Conservation (phyloP, 2,113 vertebrate genomes). For the Tenrec ecaudatus region DNA sequence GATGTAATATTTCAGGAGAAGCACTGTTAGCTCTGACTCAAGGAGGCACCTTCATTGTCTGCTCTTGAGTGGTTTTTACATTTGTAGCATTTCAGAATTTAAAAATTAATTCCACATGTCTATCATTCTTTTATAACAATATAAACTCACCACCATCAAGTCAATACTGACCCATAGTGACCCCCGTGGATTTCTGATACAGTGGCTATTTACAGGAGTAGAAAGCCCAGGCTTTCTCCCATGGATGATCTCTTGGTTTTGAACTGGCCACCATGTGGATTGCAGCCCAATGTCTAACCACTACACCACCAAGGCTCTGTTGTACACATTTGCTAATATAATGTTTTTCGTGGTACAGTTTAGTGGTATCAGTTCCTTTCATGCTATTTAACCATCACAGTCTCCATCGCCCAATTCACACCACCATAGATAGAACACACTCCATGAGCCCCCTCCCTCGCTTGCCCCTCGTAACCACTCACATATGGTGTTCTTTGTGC, state of each 20-base stretch:
- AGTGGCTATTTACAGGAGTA: too few species aligned
- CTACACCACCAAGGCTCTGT: too few species aligned
- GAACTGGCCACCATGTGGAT: too few species aligned
- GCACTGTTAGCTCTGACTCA: not conserved
- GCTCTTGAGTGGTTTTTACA: not conserved
- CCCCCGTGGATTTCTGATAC: too few species aligned
- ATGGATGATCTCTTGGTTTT: too few species aligned
- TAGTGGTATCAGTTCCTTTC: not conserved
- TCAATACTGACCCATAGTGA: too few species aligned
- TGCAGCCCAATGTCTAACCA: too few species aligned
- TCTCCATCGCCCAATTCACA: not conserved
- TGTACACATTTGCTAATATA: too few species aligned
- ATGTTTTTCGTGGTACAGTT: not conserved
- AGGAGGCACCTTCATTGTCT: not conserved
- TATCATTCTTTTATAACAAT: not conserved
- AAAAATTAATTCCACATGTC: not conserved
- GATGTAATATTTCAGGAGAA: not conserved
- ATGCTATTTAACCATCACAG: not conserved
- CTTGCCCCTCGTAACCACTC: not conserved
- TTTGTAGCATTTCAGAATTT: conserved; percentile 25
- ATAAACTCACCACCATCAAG: too few species aligned
- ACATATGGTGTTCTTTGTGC: not conserved
- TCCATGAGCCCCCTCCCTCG: not conserved
- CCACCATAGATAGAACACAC: not conserved
- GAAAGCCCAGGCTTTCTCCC: too few species aligned